A percentile compares a stretch with the other conserved stretches of the same genome.
These are phyloP conservation scores for Campylorhamphus procurvoides DNA, from an alignment of 2,113 vertebrate genomes.

Conservation along the genomic window DNA sequence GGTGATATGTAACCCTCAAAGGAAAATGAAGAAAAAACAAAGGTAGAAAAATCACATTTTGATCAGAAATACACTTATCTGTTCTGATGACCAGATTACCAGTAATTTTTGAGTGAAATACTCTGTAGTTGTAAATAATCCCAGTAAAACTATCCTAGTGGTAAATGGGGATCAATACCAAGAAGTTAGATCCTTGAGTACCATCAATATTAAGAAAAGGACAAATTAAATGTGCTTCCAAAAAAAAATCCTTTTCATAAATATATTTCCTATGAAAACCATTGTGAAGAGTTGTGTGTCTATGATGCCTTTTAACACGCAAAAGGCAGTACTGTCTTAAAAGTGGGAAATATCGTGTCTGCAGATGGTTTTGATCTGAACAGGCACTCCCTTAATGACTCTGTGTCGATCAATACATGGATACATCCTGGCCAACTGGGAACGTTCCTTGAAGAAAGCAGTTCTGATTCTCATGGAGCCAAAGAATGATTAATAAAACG, in stretches of 20 bases:
- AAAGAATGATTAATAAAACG: constrained; percentile 46
- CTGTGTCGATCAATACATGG: neutral
- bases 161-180: neutral
- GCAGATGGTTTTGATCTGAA: neutral
- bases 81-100: neutral
- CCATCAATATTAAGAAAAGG: neutral
- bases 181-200: neutral
- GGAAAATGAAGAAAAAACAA: neutral
- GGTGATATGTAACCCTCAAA: neutral
- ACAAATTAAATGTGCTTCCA: neutral
- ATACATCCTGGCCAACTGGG: neutral
- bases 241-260: neutral
- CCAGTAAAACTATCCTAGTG: neutral
- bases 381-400: neutral
- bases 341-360: fast-evolving
- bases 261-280: neutral
- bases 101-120: neutral
- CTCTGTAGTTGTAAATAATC: neutral
- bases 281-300: neutral
- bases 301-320: neutral
- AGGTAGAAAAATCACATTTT: neutral
- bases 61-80: neutral
- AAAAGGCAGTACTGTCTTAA: neutral
- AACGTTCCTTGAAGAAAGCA: neutral
- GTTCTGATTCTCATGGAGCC: neutral